Conservation (phyloP, 2,888 invertebrate genomes). For the Venustoraphidia nigricollis region DNA sequence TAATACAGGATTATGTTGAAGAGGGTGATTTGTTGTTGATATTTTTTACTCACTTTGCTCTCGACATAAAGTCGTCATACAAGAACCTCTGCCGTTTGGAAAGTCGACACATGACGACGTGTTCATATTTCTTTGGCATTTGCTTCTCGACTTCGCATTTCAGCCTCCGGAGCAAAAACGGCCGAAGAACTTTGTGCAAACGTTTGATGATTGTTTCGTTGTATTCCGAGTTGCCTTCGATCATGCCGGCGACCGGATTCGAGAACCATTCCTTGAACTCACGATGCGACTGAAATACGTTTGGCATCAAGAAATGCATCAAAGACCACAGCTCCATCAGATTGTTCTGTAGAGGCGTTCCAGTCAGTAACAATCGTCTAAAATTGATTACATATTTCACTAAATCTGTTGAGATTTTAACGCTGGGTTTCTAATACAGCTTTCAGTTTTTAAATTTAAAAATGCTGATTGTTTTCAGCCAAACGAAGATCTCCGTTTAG, state of each 20-base stretch:
- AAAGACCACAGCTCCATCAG: slow-evolving; percentile 95
- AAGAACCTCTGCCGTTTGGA: slow-evolving; percentile 92
- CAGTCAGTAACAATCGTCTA: slow-evolving; percentile 79
- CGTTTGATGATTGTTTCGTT: slow-evolving; percentile 78
- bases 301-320: slow-evolving; percentile 97
- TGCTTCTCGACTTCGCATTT: slow-evolving; percentile 95
- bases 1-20: not conserved
- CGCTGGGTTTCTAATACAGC: not conserved
- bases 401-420: not conserved
- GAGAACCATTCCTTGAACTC: slow-evolving; percentile 99
- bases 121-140: slow-evolving; percentile 93
- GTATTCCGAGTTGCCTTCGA: slow-evolving; percentile 82
- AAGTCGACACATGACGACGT: slow-evolving; percentile 82
- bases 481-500: too few species aligned
- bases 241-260: slow-evolving; percentile 91
- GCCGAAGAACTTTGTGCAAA: slow-evolving; percentile 84
- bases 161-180: slow-evolving; percentile 80
- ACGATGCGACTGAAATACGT: slow-evolving; percentile 88
- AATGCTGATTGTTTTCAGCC: too few species aligned
- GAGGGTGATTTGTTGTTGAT: not conserved
- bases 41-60: slow-evolving; percentile 60
- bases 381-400: slow-evolving; percentile 14
- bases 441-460: slow-evolving; percentile 4
- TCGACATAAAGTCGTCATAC: slow-evolving; percentile 98
- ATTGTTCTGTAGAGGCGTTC: slow-evolving; percentile 91